These are phyloP conservation scores for Rhyacophila brunnea DNA, from an alignment of 1,140 invertebrate genomes.

Conservation along the genomic window DNA sequence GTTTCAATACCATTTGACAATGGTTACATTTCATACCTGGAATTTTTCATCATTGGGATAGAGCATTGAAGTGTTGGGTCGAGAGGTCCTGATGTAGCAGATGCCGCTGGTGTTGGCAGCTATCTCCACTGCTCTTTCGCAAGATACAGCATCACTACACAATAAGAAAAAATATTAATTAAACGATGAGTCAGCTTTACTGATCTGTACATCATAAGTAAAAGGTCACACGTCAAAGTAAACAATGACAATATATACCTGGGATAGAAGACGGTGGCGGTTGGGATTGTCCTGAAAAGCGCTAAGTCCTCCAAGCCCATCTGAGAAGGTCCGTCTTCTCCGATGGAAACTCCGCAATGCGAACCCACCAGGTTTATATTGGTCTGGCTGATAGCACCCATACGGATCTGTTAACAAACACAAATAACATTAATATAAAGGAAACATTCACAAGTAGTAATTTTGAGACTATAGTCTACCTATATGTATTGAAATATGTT, in stretches of 20 bases:
- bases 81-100: conserved; percentile 93
- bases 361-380: conserved; percentile 96
- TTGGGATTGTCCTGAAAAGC: conserved; percentile 91
- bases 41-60: conserved; percentile 88
- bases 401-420: conserved; percentile 72
- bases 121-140: conserved; percentile 90
- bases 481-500: no score
- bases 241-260: conserved; percentile 9
- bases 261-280: conserved; percentile 95
- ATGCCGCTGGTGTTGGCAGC: conserved; percentile 95
- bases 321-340: conserved; percentile 98
- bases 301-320: conserved; percentile 99
- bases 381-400: conserved; percentile 98
- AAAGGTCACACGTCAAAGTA: no score
- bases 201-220: no score
- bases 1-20: background rate
- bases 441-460: no score
- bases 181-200: no score
- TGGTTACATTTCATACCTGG: conserved; percentile 50
- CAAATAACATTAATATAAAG: no score
- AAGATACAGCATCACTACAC: conserved; percentile 84
- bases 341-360: conserved; percentile 94
- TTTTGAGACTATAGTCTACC: no score
- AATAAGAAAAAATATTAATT: no score
- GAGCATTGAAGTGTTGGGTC: conserved; percentile 85